Base-by-base conservation (phyloP, 2,888 invertebrate species). In the Acleris holmiana region DNA sequence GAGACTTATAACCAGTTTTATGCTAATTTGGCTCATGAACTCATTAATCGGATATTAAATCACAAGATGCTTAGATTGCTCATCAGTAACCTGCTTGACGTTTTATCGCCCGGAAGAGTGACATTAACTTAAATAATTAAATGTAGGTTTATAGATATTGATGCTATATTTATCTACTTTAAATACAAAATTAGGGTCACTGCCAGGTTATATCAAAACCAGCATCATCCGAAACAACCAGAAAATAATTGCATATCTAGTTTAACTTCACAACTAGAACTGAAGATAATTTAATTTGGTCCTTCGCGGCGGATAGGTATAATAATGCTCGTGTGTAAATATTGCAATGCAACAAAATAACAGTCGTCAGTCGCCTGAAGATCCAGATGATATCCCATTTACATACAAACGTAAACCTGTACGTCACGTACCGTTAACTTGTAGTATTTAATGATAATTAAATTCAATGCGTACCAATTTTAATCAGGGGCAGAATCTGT, bases 381-480 rank as follows among this genome's bases (percentile, higher is more conserved):
- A 3, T 1, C 2, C 29, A 29, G 7, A 17, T 5, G n/a, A 17
- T 7, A 25, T 29, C 17, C n/a, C 25, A 51, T 17, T 51, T 29
- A 29, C 29, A 18, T 25, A 29, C 18, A 51, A 29, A 35, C 25
- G 46, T 46, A 48, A 19, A 29, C 35, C 29, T 21, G 25, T 41
- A 49, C 41, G 58, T 50, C 60, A 59, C 46, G 58, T 19, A 68
- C 68, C 68, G 69, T 67, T 68, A 70, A 70, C 67, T 67, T 46
- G 23, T 51, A 18, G 50, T 55, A 19, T 58, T 61, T 54, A 49
- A 58, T 23, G 61, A 23, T 56, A 55, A 56, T 51, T 46, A 59
- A 60, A 67, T 67, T 65, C 57, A 65, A 67, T 67, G 59, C 59
- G 61, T 63, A 66, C 62, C 56, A 63, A 50, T 59, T 64, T 23